Base-by-base conservation (phyloP, 2,797 vertebrate genomes). In the Sylvia borin region DNA sequence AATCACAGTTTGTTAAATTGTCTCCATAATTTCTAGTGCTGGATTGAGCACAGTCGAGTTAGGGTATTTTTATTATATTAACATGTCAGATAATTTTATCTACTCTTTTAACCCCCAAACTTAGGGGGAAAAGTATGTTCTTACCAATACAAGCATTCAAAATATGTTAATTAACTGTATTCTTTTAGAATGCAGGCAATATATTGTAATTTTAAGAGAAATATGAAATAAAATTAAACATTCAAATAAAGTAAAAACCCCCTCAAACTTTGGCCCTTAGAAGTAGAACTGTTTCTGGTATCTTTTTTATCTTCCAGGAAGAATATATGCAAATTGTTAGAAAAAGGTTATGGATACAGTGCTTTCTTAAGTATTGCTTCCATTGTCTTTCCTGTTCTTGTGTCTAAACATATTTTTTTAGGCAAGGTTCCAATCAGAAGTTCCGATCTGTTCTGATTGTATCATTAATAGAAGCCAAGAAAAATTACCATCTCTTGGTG, bases 51-150 rank as follows among this genome's bases (percentile, higher is more conserved):
- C 17, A 24, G 7, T 12, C 14, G 4, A 29, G 2, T 72, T 20
- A 25, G 20, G 11, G 6, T 4, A 43, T 92, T 85, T 54, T 8
- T 7, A 16, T 24, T 20, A 8, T 19, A 22, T 43, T 60, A 2
- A 16, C 9, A 2, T 38, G 1, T 38, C 20, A 64, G 11, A 29
- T 4, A 47, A 20, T 15, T 32, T 50, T 48, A 10, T 10, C 7
- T 67, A 4, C 2, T 53, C 3, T 90, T 78, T 42, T n/a, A 4
- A 45, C 27, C 6, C 11, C 11, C 34, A 61, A 26, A 19, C 0
- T 2, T 13, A 31, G 13, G 5, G 3, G 10, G 5, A 3, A 36
- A 31, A 54, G 0, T 21, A 18, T 4, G 34, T 58, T 40, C 11
- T n/a, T 54, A 32, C 3, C 47, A 21, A 55, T 11, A 21, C 1